Evolutionary conservation across 2,113 vertebrate species (phyloP), one percentile per base, ranked within the genome.

Genomic region (Notiomystis cincta): DNA sequence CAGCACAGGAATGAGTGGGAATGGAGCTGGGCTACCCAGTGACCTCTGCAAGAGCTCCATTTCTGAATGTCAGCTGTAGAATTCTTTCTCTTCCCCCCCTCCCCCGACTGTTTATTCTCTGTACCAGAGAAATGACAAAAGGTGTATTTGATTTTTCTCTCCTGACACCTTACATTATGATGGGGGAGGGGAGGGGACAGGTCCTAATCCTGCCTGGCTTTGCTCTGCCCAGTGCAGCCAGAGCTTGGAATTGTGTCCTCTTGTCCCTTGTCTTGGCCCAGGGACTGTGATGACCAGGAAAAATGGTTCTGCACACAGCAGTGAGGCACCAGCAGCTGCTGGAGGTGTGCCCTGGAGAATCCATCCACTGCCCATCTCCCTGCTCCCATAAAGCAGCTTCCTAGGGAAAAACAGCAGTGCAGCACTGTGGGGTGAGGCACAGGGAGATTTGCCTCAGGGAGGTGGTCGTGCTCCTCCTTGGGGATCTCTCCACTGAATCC

Each of bases 261-360:
- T 20, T 10, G 61, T 38, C 44, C 31, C 9, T 54, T 64, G 21
- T 65, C 30, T 47, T 37, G 45, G n/a, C 48, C 25, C 3, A 1
- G 51, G 35, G 33, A 15, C 30, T 20, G 40, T 56, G 56, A 37
- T 45, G 83, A 18, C 5, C 37, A 33, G 44, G 61, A 44, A 64
- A 78, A 62, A 22, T 0, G 2, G 21, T 15, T 22, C 50, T 27
- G 25, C 0, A 2, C 5, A 2, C 42, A 38, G 71, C 37, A 33
- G 30, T 9, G 45, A 65, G 56, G 45, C 87, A 48, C 13, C 40
- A 67, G 57, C 56, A 83, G 18, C 37, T 79, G 71, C 71, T 75
- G 44, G 19, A 58, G 8, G 30, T 44, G 56, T 66, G 35, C 25
- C 35, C 7, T 0, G 2, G 33, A 18, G 35, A 67, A 18, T 11